Conservation (phyloP, 2,888 invertebrate genomes). For the Allacma fusca region DNA sequence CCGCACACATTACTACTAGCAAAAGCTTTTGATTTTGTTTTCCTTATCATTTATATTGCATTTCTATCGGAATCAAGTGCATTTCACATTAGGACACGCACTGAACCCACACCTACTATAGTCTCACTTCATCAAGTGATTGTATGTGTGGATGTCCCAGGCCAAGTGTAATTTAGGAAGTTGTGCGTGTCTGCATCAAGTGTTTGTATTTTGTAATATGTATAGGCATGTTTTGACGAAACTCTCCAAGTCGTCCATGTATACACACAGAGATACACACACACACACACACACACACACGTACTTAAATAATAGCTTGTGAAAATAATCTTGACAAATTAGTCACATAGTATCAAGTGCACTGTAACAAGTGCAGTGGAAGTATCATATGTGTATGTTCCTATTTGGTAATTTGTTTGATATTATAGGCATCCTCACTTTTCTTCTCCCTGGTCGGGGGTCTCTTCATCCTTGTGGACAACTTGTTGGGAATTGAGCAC, state of each 20-base stretch:
- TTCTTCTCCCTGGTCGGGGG: background rate
- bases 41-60: conserved; percentile 16
- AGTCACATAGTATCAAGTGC: conserved; percentile 1
- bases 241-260: too few relatives aligned
- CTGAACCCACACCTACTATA: background rate
- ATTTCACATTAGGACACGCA: background rate
- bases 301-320: too few relatives aligned
- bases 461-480: background rate
- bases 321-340: conserved; percentile 10
- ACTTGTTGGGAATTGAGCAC: background rate
- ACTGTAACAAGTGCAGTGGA: background rate
- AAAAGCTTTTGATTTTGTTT: background rate
- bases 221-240: too few relatives aligned
- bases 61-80: conserved; percentile 9
- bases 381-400: background rate
- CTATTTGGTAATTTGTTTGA: background rate
- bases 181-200: too few relatives aligned
- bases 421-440: background rate
- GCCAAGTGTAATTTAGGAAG: too few relatives aligned
- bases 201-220: too few relatives aligned
- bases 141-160: too few relatives aligned
- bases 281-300: too few relatives aligned
- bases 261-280: too few relatives aligned
- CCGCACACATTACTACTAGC: background rate
- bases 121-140: too few relatives aligned